Percentiles rank a stretch among this genome's conserved stretches.
These are phyloP conservation scores for Masticophis lateralis DNA, from an alignment of 2,797 vertebrate genomes.

Conservation along the genomic window DNA sequence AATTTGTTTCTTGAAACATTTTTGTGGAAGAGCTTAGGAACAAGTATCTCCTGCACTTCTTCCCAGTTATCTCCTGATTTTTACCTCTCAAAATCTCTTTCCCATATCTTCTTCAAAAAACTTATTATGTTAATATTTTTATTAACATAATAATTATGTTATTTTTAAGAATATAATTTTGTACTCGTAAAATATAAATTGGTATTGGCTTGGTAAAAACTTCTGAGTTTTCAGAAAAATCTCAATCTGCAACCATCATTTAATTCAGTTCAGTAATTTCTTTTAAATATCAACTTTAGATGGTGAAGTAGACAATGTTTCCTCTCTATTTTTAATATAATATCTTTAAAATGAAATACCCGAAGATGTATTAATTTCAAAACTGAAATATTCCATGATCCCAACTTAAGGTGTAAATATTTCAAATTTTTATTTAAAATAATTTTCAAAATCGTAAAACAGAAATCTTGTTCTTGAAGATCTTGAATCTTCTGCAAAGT, in stretches of 20 bases:
- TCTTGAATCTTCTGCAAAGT: background rate
- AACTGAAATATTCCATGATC: background rate
- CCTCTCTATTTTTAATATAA: background rate
- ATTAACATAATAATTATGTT: background rate
- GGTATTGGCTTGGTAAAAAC: background rate
- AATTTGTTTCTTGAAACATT: background rate
- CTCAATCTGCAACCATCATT: background rate
- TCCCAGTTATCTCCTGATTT: background rate
- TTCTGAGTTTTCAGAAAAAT: background rate
- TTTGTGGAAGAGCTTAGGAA: background rate
- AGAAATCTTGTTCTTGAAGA: background rate
- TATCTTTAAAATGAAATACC: background rate
- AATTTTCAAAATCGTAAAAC: background rate
- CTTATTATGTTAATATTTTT: background rate
- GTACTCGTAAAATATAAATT: background rate
- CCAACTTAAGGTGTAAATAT: background rate
- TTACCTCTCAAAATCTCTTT: background rate
- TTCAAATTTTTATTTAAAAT: background rate
- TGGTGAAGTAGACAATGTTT: background rate
- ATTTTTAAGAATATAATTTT: background rate
- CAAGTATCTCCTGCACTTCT: background rate
- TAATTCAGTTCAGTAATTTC: background rate
- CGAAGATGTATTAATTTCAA: background rate
- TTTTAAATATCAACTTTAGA: background rate
- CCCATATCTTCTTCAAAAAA: background rate